Evolutionary conservation across 2,113 vertebrate species (phyloP), one percentile per base, ranked within the genome.

Genomic region (Leptobrachium leishanense): DNA sequence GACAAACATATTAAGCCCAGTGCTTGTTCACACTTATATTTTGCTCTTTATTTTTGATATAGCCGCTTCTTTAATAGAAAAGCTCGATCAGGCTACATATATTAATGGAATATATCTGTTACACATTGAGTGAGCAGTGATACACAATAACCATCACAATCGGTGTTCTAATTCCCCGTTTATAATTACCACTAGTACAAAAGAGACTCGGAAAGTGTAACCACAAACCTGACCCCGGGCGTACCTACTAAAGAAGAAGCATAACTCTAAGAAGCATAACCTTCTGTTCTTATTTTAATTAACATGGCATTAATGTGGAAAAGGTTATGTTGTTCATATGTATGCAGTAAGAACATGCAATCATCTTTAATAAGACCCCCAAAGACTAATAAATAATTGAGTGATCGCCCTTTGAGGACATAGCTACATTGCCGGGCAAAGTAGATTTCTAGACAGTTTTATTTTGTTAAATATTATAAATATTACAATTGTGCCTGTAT

Each of bases 281-380:
- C 54, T 62, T 44, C 20, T 15, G n/a, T 70, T 77, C 31, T 46
- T 62, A 63, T 71, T 77, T 77, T 70, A 77, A 77, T 77, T 77
- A 77, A 70, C 67, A 46, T 77, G 67, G 76, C 76, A 77, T 77
- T 77, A 77, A 77, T 77, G 68, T 77, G 67, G 68, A 77, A 77
- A 77, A 77, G 76, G 67, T 77, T 77, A 63, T 11, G 10, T 41
- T 69, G 76, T 62, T 55, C 76, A 69, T 77, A 46, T 59, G 43
- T 70, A 62, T 77, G 68, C 76, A 70, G 42, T 71, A 67, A 63
- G 76, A 77, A 68, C 53, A 31, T 69, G 75, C 75, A 65, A 57
- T 77, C 53, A 59, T 79, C 69, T 72, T 54, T 79, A 71, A 79
- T 72, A 72, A 72, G 68, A 79, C 68, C 76, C 68, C 76, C 63